Evolutionary conservation across 2,113 vertebrate genomes (phyloP), one percentile per base, ranked within the genome.

Genomic region (Pygoscelis adeliae): DNA sequence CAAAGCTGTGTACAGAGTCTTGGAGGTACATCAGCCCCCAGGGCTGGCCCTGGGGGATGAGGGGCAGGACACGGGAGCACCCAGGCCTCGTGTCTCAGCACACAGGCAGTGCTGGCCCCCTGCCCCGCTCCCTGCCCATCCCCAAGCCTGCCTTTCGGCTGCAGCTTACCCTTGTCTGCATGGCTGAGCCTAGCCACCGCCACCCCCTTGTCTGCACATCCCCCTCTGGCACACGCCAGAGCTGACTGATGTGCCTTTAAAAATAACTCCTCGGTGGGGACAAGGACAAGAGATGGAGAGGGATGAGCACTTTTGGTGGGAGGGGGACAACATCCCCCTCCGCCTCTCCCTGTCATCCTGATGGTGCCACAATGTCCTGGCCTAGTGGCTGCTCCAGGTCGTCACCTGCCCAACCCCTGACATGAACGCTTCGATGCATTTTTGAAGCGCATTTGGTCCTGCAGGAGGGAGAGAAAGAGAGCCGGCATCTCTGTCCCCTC

Each of bases 341-440:
- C 5, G 3, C 36, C 15, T 61, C 44, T 58, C 15, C 44, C 14
- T 36, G 61, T 13, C 47, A n/a, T 74, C 38, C 27, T 1, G 5
- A 10, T 4, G 9, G 27, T 20, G 55, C 38, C 7, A 15, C 21
- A 9, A 2, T 0, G 1, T 23, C 52, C 30, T 8, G 23, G 20
- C 42, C 3, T 0, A 70, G 46, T 0, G 1, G 38, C 40, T 2
- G 0, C 56, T 50, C 16, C 1, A 1, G n/a, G 38, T 81, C 0
- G 0, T 72, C 6, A 23, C 34, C 40, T n/a, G 47, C 62, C 23
- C 14, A 16, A 69, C 30, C 63, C 8, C 0, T 6, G 27, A 27
- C 73, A 72, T 3, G 1, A 69, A 66, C 0, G 1, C 38, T 69
- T 50, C 2, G 3, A 8, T 63, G 72, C 3, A 5, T 7, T 79